Conservation (phyloP, 1,140 invertebrate genomes). For the Drosophila repleta region DNA sequence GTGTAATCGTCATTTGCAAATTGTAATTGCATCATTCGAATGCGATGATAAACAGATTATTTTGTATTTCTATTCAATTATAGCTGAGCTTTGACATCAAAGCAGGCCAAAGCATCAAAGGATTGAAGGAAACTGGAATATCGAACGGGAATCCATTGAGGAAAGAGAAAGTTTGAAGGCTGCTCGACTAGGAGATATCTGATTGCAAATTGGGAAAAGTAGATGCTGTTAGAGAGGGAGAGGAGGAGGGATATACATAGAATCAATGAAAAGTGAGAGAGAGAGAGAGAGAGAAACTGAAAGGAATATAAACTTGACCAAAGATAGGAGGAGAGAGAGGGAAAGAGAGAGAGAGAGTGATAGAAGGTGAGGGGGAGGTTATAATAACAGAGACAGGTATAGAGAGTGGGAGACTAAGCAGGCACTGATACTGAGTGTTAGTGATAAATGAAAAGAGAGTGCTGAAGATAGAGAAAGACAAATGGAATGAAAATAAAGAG, state of each 20-base stretch:
- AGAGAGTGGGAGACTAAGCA: neutral
- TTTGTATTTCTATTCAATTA: constrained; percentile 56
- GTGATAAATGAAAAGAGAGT: too few species aligned
- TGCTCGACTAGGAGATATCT: neutral
- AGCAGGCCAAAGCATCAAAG: constrained; percentile 1
- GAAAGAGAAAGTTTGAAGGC: neutral
- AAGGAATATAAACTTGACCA: too few species aligned
- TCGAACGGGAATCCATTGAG: neutral
- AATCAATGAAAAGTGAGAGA: too few species aligned
- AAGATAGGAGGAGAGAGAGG: neutral
- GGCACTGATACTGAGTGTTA: too few species aligned
- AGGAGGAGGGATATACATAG: neutral
- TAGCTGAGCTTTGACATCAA: constrained; percentile 7
- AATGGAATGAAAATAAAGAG: too few species aligned
- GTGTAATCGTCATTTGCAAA: constrained; percentile 8
- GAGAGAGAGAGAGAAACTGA: too few species aligned
- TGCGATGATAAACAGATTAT: constrained; percentile 2
- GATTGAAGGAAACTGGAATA: neutral
- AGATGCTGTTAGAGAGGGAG: too few species aligned
- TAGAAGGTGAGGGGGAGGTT: neutral
- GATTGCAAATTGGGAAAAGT: neutral
- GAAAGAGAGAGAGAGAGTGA: neutral
- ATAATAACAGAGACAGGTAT: too few species aligned
- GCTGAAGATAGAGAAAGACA: too few species aligned
- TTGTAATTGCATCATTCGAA: constrained; percentile 30